phyloP scores from a whole-genome alignment of 1,140 invertebrate species.

The Tetramorium simillimum region DNA sequence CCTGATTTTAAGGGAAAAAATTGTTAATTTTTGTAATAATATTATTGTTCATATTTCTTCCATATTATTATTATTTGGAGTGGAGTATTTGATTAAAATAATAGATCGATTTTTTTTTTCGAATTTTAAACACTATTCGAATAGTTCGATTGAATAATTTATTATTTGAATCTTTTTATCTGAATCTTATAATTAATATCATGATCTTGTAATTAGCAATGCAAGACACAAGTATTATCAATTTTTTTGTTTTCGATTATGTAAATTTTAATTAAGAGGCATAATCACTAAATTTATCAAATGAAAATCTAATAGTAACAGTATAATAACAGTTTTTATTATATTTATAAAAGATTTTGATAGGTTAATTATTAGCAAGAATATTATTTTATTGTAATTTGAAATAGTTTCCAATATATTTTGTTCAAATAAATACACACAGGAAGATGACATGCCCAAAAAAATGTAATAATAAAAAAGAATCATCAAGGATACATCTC shows the following conservation, averaged over 20 bases:
- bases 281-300: background rate
- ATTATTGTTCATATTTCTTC: background rate
- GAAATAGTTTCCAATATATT: constrained; percentile 4
- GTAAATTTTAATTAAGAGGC: constrained; percentile 2
- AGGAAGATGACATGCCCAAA: background rate
- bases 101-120: no score
- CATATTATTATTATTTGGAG: background rate
- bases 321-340: background rate
- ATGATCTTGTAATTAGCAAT: no score
- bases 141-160: background rate
- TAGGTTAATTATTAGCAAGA: background rate
- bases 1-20: background rate
- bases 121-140: background rate
- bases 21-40: background rate
- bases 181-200: no score
- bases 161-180: background rate
- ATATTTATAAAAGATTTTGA: constrained; percentile 3
- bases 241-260: background rate
- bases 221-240: no score
- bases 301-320: background rate
- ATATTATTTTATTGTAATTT: constrained; percentile 4
- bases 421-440: constrained; percentile 17
- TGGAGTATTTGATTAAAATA: background rate
- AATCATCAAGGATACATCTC: background rate
- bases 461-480: constrained; percentile 21